A percentile compares a stretch with the other conserved stretches of the same genome.
Conservation (phyloP, 1,140 invertebrate species). For the Drosophila pandora region DNA sequence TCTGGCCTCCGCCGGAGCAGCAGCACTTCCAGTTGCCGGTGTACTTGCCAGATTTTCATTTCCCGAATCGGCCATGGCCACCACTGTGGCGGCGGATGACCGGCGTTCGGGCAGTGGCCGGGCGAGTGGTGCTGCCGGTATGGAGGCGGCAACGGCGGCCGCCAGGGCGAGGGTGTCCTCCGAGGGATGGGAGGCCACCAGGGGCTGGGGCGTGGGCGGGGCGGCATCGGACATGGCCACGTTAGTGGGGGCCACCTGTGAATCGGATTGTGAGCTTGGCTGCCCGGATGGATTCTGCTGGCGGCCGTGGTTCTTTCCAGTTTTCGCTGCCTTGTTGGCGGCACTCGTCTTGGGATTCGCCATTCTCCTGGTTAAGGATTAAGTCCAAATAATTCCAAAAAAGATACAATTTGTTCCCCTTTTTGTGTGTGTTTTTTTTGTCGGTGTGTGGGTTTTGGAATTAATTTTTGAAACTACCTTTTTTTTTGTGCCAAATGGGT, state of each 20-base stretch:
- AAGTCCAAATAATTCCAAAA: neutral
- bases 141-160: constrained; percentile 18
- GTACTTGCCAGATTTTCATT: neutral
- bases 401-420: neutral
- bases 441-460: neutral
- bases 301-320: neutral
- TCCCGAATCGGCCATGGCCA: neutral
- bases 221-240: neutral
- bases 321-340: neutral
- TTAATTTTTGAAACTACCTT: neutral
- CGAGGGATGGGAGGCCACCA: constrained; percentile 7
- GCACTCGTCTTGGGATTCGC: constrained; percentile 7
- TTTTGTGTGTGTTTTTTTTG: neutral
- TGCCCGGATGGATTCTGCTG: neutral
- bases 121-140: constrained; percentile 10
- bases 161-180: constrained; percentile 29
- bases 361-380: constrained; percentile 1
- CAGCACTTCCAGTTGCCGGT: too few species aligned
- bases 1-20: neutral
- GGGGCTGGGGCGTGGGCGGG: neutral
- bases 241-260: neutral
- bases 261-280: neutral
- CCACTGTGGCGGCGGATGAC: neutral
- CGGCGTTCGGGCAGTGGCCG: neutral
- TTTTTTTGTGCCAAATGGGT: neutral